Percentiles rank a stretch among this genome's conserved stretches.
These are phyloP conservation scores for Scytalopus superciliaris DNA, from an alignment of 2,113 vertebrate species.

Conservation along the genomic window DNA sequence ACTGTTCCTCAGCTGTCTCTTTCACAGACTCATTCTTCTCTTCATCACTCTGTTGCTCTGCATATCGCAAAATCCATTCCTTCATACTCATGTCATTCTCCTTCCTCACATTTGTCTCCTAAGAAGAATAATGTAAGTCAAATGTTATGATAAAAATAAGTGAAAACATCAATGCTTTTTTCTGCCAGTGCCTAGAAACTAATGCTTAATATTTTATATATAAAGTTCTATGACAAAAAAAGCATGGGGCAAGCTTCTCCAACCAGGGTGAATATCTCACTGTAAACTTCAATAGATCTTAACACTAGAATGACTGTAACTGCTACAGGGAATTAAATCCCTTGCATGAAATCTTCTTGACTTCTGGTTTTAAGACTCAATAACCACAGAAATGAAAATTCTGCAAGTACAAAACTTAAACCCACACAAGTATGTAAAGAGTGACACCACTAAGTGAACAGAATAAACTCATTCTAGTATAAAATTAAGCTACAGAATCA, in stretches of 20 bases:
- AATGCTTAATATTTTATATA: not conserved
- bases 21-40: constrained; percentile 74
- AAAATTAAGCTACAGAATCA: not conserved
- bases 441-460: not conserved
- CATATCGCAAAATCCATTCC: constrained; percentile 93
- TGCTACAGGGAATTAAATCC: not conserved
- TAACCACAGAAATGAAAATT: not conserved
- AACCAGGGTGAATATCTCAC: not conserved
- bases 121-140: not conserved
- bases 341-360: not conserved
- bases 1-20: constrained; percentile 80
- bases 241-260: not conserved
- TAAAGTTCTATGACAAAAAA: not conserved
- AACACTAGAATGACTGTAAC: not conserved
- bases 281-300: not conserved
- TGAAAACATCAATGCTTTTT: not conserved
- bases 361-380: not conserved
- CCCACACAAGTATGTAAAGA: fast-evolving
- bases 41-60: constrained; percentile 85
- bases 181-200: not conserved
- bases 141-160: not conserved
- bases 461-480: not conserved
- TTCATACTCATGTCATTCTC: constrained; percentile 83
- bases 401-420: not conserved
- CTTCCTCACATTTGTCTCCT: constrained; percentile 66